phyloP scores from a whole-genome alignment of 2,888 invertebrate species.

The Alloplasta piceator region DNA sequence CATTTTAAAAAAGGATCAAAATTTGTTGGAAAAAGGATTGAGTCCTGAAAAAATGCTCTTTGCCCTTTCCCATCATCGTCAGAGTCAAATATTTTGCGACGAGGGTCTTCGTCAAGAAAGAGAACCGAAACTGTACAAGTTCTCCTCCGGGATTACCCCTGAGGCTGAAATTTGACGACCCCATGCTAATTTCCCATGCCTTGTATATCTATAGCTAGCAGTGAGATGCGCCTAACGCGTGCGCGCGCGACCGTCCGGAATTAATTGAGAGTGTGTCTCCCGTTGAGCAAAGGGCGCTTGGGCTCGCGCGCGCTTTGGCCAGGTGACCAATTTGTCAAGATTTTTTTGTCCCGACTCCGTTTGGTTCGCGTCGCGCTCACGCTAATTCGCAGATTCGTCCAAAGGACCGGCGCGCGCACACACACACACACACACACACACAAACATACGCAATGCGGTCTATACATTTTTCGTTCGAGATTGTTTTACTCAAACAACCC shows the following conservation, averaged over 20 bases:
- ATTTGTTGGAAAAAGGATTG: no score
- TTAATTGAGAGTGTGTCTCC: constrained; percentile 70
- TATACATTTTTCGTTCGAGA: no score
- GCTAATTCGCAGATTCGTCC: constrained; percentile 63
- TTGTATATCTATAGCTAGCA: not conserved
- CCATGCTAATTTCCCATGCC: constrained; percentile 67
- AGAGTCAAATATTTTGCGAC: constrained; percentile 53
- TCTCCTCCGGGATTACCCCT: constrained; percentile 60
- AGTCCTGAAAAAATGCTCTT: no score
- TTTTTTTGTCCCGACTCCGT: constrained; percentile 61
- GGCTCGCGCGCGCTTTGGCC: constrained; percentile 20
- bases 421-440: not conserved
- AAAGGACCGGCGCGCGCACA: constrained; percentile 21
- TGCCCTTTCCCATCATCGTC: no score
- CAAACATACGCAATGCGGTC: not conserved
- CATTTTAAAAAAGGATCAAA: no score
- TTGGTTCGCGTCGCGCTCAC: constrained; percentile 42
- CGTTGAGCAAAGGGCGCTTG: constrained; percentile 41
- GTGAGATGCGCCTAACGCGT: constrained; percentile 37
- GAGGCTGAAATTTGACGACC: constrained; percentile 69
- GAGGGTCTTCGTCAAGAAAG: constrained; percentile 41
- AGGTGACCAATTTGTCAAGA: constrained; percentile 72
- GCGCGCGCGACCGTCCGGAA: constrained; percentile 60
- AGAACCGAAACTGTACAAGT: constrained; percentile 23
- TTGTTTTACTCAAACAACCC: no score